Evolutionary conservation across 2,888 invertebrate species (phyloP).

Genomic region (Leptinotarsa haldemani): DNA sequence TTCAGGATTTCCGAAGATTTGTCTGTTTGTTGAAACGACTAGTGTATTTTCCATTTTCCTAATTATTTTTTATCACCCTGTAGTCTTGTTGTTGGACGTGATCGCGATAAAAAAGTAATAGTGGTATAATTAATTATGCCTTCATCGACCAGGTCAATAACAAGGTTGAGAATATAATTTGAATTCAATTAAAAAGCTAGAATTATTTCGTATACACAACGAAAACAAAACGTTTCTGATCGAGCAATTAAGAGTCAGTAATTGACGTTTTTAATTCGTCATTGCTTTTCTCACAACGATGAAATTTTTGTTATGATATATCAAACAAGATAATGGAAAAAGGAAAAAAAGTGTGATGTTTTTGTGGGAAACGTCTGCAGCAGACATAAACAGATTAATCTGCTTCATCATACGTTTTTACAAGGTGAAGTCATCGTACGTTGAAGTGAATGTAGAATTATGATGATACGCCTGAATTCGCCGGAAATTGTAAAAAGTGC

Average conservation of each 20-base stretch:
- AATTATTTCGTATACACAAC: not conserved
- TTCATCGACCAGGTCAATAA: constrained; percentile 8
- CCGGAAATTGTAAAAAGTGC: not conserved
- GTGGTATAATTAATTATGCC: not conserved
- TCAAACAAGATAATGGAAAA: not conserved
- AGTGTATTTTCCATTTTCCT: no score
- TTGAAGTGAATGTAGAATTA: not conserved
- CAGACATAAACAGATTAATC: not conserved
- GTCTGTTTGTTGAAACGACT: no score
- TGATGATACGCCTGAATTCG: not conserved
- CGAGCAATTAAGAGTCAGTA: not conserved
- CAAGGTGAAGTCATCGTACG: not conserved
- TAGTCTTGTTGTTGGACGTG: no score
- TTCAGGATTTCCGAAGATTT: no score
- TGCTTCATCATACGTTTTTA: not conserved
- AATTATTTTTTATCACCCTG: no score
- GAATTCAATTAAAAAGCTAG: not conserved
- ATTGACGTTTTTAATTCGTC: not conserved
- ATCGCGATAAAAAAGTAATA: not conserved
- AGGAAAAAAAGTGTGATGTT: not conserved
- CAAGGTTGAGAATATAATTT: constrained; percentile 13
- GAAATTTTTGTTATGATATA: not conserved
- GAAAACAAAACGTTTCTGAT: not conserved
- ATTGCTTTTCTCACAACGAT: not conserved
- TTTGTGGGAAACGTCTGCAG: not conserved